phyloP scores from a whole-genome alignment of 2,113 vertebrate species.

The Hirundichthys speculiger region DNA sequence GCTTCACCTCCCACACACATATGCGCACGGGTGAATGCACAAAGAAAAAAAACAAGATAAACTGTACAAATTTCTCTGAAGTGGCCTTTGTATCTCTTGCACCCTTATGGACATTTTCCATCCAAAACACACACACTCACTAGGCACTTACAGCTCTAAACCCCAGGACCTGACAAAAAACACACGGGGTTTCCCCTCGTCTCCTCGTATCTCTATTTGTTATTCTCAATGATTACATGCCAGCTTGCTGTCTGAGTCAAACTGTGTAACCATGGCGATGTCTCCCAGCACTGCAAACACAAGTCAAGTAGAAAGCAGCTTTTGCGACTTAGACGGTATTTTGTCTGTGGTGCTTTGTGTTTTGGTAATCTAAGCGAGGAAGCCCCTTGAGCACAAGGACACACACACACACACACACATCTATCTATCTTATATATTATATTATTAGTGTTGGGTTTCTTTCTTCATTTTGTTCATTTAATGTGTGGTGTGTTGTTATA shows the following conservation, averaged over 20 bases:
- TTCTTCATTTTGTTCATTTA: too few species aligned
- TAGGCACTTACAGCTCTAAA: constrained; percentile 29
- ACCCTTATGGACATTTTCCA: neutral
- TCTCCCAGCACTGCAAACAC: constrained; percentile 34
- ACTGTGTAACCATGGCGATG: constrained; percentile 69
- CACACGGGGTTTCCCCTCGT: constrained; percentile 24
- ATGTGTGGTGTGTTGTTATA: too few species aligned
- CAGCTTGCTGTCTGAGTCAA: constrained; percentile 66
- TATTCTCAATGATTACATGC: constrained; percentile 60
- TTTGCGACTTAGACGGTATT: constrained; percentile 40
- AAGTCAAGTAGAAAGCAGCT: constrained; percentile 39
- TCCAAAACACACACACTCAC: constrained; percentile 42
- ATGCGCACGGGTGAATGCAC: neutral
- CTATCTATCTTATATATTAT: neutral
- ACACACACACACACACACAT: neutral
- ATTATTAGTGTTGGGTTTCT: too few species aligned
- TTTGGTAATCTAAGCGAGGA: constrained; percentile 35
- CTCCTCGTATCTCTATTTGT: constrained; percentile 36
- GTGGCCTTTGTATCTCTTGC: neutral
- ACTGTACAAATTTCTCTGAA: constrained; percentile 17
- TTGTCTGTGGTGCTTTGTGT: constrained; percentile 26
- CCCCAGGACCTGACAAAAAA: constrained; percentile 27
- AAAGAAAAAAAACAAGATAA: constrained; percentile 7
- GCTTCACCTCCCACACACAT: constrained; percentile 47
- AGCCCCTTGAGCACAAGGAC: too few species aligned